A percentile compares a stretch with the other conserved stretches of the same genome.
Conservation (phyloP, 2,113 vertebrate species). For the Onychorhynchus coronatus region DNA sequence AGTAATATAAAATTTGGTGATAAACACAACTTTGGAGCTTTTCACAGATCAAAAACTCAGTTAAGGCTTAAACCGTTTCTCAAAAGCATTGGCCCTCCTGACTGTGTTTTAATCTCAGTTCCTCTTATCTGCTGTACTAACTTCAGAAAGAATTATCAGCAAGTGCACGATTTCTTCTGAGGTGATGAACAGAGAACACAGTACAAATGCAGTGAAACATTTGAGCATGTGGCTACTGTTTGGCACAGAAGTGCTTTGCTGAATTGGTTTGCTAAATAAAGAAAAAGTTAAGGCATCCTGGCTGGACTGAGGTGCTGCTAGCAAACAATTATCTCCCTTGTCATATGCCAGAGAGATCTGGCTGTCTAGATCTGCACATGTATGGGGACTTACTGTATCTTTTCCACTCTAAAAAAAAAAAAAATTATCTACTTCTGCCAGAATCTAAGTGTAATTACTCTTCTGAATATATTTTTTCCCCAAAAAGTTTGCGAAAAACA, state of each 20-base stretch:
- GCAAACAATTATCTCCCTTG: background rate
- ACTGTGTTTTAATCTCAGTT: background rate
- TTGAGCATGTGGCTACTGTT: slow-evolving; percentile 13
- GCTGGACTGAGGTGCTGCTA: background rate
- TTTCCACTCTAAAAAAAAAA: background rate
- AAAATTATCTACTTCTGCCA: background rate
- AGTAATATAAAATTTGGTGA: background rate
- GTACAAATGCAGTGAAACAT: background rate
- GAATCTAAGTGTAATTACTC: background rate
- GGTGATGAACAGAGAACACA: background rate
- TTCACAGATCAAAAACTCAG: background rate
- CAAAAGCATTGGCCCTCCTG: background rate
- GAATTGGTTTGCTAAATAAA: background rate
- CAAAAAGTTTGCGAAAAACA: background rate
- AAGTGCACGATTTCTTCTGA: background rate
- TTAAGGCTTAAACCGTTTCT: background rate
- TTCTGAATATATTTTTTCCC: background rate
- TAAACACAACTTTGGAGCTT: background rate
- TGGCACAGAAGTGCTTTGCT: background rate
- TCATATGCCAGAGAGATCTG: background rate
- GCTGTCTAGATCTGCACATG: background rate
- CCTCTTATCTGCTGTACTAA: background rate
- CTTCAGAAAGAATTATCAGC: background rate
- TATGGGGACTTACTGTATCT: background rate
- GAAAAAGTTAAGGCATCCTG: background rate